phyloP scores from a whole-genome alignment of 1,140 invertebrate genomes.

The Lucilia sericata region DNA sequence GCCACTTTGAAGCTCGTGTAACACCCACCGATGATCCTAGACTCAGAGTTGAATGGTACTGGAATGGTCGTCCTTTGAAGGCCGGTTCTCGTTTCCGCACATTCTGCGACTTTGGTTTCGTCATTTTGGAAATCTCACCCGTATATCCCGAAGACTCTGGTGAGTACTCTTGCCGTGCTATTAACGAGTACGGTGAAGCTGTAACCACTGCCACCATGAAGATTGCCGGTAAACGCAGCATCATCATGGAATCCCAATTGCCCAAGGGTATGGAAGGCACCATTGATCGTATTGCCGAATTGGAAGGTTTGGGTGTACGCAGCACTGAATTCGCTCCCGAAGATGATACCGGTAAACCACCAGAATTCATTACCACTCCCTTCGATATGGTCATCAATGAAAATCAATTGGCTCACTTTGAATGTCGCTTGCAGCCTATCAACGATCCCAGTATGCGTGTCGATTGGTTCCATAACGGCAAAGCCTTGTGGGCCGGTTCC shows the following conservation, averaged over 20 bases:
- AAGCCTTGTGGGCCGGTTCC: slow-evolving; percentile 86
- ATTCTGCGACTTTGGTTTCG: slow-evolving; percentile 96
- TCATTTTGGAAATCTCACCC: slow-evolving; percentile 92
- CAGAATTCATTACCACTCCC: slow-evolving; percentile 91
- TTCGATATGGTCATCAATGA: slow-evolving; percentile 86
- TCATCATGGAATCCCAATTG: slow-evolving; percentile 91
- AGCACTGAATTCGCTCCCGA: slow-evolving; percentile 72
- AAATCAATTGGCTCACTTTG: slow-evolving; percentile 92
- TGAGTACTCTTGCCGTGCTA: slow-evolving; percentile 92
- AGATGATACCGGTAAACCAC: slow-evolving; percentile 88
- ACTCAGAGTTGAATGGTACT: slow-evolving; percentile 95
- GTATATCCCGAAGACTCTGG: slow-evolving; percentile 96
- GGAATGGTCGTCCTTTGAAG: slow-evolving; percentile 90
- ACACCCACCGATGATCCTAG: slow-evolving; percentile 94
- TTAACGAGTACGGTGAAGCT: slow-evolving; percentile 91
- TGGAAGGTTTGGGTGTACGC: slow-evolving; percentile 85
- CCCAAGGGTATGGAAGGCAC: slow-evolving; percentile 93
- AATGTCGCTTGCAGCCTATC: slow-evolving; percentile 89
- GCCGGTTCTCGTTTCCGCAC: slow-evolving; percentile 92
- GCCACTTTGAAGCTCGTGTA: slow-evolving; percentile 94
- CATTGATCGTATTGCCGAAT: slow-evolving; percentile 91
- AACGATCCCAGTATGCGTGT: slow-evolving; percentile 93
- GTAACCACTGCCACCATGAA: slow-evolving; percentile 93
- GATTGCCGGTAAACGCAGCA: slow-evolving; percentile 89
- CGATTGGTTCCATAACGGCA: slow-evolving; percentile 97